These are phyloP conservation scores for Chionoecetes opilio DNA, from an alignment of 1,140 invertebrate genomes.

Conservation along the genomic window DNA sequence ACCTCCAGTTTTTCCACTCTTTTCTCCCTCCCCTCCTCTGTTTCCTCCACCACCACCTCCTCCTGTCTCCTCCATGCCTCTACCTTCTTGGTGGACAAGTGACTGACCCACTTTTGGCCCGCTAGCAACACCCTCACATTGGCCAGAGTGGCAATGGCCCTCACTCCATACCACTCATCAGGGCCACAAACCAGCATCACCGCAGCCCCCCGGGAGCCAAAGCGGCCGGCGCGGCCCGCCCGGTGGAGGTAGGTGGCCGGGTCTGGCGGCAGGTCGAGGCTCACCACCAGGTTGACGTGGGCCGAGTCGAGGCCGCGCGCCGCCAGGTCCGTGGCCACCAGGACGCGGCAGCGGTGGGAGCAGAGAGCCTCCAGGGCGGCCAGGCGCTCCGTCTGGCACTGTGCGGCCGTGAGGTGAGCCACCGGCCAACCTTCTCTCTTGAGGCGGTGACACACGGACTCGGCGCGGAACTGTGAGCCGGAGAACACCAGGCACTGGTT, in stretches of 20 bases:
- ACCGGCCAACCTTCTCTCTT: constrained; percentile 74
- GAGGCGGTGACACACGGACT: constrained; percentile 85
- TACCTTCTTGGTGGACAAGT: constrained; percentile 48
- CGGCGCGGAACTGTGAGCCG: constrained; percentile 88
- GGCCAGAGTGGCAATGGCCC: constrained; percentile 74
- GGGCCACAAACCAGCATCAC: constrained; percentile 65
- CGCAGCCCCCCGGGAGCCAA: constrained; percentile 85
- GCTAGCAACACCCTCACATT: constrained; percentile 58
- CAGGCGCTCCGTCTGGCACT: constrained; percentile 77
- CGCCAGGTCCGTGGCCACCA: constrained; percentile 95
- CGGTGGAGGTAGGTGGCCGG: constrained; percentile 96
- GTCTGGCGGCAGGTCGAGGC: constrained; percentile 94
- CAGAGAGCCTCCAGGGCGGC: constrained; percentile 72
- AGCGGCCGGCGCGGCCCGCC: constrained; percentile 97
- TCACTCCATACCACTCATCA: constrained; percentile 73
- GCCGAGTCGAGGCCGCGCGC: constrained; percentile 95
- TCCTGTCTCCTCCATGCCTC: constrained; percentile 44
- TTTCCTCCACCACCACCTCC: constrained; percentile 36
- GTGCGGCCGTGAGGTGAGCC: constrained; percentile 71
- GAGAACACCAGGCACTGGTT: constrained; percentile 96
- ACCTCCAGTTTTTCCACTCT: neutral
- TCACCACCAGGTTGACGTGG: constrained; percentile 96
- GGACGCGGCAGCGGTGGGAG: constrained; percentile 87
- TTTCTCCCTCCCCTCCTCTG: neutral
- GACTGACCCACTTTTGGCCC: constrained; percentile 39